Base-by-base conservation (phyloP, 1,140 invertebrate genomes). In the Euura saliciscinereae region DNA sequence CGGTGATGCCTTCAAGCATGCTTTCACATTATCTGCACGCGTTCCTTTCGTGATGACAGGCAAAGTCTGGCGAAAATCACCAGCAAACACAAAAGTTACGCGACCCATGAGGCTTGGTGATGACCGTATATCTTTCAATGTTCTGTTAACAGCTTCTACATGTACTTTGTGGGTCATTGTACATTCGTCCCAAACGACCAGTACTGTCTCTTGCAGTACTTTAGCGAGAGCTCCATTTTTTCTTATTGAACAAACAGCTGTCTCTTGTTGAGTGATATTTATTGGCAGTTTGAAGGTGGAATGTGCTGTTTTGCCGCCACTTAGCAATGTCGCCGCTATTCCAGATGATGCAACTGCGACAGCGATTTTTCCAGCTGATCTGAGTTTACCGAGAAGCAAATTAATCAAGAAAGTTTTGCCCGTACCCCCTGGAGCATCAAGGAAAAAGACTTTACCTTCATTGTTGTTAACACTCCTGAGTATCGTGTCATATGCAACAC, bases 41-140 rank as follows among this genome's bases (percentile, higher is more conserved):
- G 85, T 89, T 73, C 78, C 82, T 78, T 81, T 77, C 64, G 76
- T 73, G 43, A 89, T 84, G 4, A 89, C 83, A 3, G 88, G 87
- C 43, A 89, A 74, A n/a, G 80, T 89, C 80, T 90, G 87, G 67
- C 87, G 73, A 78, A 90, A 90, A 82, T 90, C 86, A 65, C 88
- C 88, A 73, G 84, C 76, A 28, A 88, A 77, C 69, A 88, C 71
- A 77, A 90, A 73, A 44, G 85, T 78, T 66, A 76, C 73, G 13
- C 72, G 79, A 71, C 84, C 85, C 44, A 78, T 72, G 13, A 43
- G 59, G 66, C 76, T 72, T 67, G 70, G 44, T 13, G 7, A 45
- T 71, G 73, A 7, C 66, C 59, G 68, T 75, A 86, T 45, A 68
- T 83, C 79, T 72, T 78, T 66, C 28, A 85, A 67, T n/a, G 78